Conservation (phyloP, 1,140 invertebrate genomes). For the Meloidogyne floridensis region DNA sequence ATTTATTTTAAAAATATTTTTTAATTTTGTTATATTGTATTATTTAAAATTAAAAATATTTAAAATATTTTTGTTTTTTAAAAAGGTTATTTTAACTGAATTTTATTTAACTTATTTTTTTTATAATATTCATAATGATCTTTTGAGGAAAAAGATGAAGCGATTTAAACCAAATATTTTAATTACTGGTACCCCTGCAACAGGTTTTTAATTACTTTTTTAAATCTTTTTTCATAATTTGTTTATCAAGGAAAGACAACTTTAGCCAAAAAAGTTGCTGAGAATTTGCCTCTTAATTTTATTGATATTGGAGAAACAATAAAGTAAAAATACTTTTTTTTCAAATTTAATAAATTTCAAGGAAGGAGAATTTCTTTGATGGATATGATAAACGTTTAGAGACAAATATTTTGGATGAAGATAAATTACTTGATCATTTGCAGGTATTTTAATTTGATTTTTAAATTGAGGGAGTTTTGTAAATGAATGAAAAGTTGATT, state of each 20-base stretch:
- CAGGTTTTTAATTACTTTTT: slow-evolving; percentile 72
- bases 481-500: too few species aligned
- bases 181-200: slow-evolving; percentile 81
- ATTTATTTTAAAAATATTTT: slow-evolving; percentile 19
- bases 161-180: slow-evolving; percentile 46
- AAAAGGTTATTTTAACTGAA: slow-evolving; percentile 4
- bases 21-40: background rate
- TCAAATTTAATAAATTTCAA: slow-evolving; percentile 66
- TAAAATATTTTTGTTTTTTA: background rate
- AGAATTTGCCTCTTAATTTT: slow-evolving; percentile 77
- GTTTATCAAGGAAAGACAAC: slow-evolving; percentile 73
- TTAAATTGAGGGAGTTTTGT: background rate
- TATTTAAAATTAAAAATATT: background rate
- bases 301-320: slow-evolving; percentile 85
- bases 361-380: slow-evolving; percentile 79
- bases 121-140: background rate
- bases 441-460: slow-evolving; percentile 24
- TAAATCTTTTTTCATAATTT: background rate
- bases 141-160: background rate
- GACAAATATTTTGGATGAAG: slow-evolving; percentile 87
- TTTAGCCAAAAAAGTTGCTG: slow-evolving; percentile 72
- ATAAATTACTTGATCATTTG: slow-evolving; percentile 74
- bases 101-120: background rate
- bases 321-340: background rate
- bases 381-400: slow-evolving; percentile 82